Conservation (phyloP, 2,888 invertebrate species). For the Lamellibrachia columna region DNA sequence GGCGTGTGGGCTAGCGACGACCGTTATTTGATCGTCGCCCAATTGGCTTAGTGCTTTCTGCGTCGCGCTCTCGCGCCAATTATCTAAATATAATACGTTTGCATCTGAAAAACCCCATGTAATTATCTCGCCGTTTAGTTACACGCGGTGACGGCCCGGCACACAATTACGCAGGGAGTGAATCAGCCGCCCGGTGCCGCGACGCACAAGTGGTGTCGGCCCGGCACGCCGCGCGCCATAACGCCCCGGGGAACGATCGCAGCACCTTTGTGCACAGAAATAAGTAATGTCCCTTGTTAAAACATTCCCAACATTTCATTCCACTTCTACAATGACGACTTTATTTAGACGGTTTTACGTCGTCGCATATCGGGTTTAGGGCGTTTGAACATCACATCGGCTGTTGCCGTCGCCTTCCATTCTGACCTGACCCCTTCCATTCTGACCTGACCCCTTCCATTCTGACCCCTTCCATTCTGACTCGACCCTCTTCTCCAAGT, state of each 20-base stretch:
- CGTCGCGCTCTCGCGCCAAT: constrained; percentile 4
- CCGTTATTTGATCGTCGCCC: background rate
- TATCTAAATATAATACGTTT: constrained; percentile 12
- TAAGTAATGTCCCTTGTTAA: constrained; percentile 7
- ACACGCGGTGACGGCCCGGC: constrained; percentile 10
- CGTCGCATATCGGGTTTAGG: background rate
- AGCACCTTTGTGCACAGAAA: background rate
- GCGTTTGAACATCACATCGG: too few species aligned
- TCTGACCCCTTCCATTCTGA: too few species aligned
- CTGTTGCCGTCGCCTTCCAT: too few species aligned
- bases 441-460: too few species aligned
- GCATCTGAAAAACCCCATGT: background rate
- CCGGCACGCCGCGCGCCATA: background rate
- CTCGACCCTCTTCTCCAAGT: too few species aligned
- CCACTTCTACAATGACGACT: too few species aligned
- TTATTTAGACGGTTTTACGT: background rate
- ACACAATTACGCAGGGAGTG: background rate
- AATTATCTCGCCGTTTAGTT: constrained; percentile 16
- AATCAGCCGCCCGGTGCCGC: background rate
- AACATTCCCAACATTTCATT: background rate
- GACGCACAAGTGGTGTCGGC: background rate
- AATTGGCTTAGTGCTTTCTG: constrained; percentile 16
- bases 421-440: too few species aligned
- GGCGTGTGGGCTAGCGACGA: background rate
- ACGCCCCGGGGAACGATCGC: background rate